Evolutionary conservation across 2,888 invertebrate genomes (phyloP), one percentile per base, ranked within the genome.

Genomic region (Chymomyza procnemis): DNA sequence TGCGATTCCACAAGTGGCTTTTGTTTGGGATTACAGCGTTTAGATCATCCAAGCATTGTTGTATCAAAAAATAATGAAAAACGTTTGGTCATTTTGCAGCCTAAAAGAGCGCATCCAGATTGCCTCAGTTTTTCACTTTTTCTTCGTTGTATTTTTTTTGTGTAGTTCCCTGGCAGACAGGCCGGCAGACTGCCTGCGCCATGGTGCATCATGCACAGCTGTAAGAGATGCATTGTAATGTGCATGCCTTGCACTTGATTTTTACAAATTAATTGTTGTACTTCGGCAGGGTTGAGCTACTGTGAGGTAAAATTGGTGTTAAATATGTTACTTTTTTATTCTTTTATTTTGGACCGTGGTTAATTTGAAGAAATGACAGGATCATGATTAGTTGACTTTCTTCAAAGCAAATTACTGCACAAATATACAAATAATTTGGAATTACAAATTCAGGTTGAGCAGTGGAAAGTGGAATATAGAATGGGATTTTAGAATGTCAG

Each of bases 21-120:
- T 79, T 16, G 87, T 88, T 26, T 26, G 26, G 26, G 26, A 26
- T 26, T 26, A 26, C 26, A 26, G 26, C 26, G 26, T 26, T 26
- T 88, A 87, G 87, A 79, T 85, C 85, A 79, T 88, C 83, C 85
- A 79, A 87, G 81, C 88, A 87, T 86, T 88, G 88, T 88, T 77
- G 18, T 48, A 64, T 58, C 16, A 22, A 12, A 19, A 48, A 66
- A 60, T n/a, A n/a, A 73, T 69, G 66, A 76, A 82, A 83, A 78
- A 72, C 67, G 79, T 79, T 76, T 83, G 80, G 80, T 83, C 84
- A 87, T 87, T 87, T 85, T 69, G 76, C 70, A 71, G 67, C 69
- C 50, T 61, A 14, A 16, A 54, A 61, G 61, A 58, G 56, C 57
- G 56, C 60, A 22, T 50, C 59, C 52, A 34, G 56, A 62, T 46